A percentile compares a stretch with the other conserved stretches of the same genome.
phyloP scores from a whole-genome alignment of 1,140 invertebrate species.

The Amyelois transitella region DNA sequence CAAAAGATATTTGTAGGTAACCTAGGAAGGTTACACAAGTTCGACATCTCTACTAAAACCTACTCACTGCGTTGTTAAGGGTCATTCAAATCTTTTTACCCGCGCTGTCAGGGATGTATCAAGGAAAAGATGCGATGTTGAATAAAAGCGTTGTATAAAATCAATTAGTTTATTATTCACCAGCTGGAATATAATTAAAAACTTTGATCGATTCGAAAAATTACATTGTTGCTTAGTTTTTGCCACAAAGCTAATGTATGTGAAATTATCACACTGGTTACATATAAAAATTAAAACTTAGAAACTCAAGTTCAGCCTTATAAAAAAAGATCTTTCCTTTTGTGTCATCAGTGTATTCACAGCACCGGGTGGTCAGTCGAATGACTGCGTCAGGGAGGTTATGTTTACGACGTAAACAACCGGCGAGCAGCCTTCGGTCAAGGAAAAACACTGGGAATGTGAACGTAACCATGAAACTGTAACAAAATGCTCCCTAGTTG shows the following conservation, averaged over 20 bases:
- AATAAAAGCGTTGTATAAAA: slow-evolving; percentile 41
- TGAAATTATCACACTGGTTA: slow-evolving; percentile 55
- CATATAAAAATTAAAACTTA: slow-evolving; percentile 67
- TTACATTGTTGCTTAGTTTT: slow-evolving; percentile 55
- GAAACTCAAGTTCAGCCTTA: slow-evolving; percentile 69
- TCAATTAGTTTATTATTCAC: slow-evolving; percentile 64
- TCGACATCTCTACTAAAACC: too few relatives aligned
- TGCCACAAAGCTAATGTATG: slow-evolving; percentile 44
- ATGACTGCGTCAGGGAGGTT: slow-evolving; percentile 46
- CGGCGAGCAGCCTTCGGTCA: slow-evolving; percentile 58
- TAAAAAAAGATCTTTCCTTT: slow-evolving; percentile 68
- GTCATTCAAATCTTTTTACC: too few relatives aligned
- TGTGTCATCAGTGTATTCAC: slow-evolving; percentile 53
- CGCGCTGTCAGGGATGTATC: background rate
- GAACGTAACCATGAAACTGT: slow-evolving; percentile 27
- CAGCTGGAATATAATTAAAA: slow-evolving; percentile 66
- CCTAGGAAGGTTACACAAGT: too few relatives aligned
- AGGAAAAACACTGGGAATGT: slow-evolving; percentile 60
- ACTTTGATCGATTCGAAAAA: slow-evolving; percentile 66
- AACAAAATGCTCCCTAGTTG: slow-evolving; percentile 31
- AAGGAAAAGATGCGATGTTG: background rate
- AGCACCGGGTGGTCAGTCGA: slow-evolving; percentile 46
- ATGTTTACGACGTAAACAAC: slow-evolving; percentile 59
- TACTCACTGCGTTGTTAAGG: too few relatives aligned
- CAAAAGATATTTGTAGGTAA: too few relatives aligned